phyloP scores from a whole-genome alignment of 1,140 invertebrate genomes.

The Neelides sp. region DNA sequence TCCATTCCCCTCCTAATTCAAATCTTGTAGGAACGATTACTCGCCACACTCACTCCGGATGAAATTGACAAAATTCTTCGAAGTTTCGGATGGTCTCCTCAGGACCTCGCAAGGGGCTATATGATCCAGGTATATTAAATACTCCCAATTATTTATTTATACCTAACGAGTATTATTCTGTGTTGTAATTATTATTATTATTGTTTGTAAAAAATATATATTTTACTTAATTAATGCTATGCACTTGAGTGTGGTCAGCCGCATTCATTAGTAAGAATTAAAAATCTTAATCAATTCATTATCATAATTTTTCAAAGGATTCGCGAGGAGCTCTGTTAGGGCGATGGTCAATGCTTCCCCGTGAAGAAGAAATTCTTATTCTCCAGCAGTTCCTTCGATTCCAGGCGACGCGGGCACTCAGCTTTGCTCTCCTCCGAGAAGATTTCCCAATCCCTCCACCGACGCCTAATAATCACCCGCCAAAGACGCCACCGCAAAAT shows the following conservation, averaged over 20 bases:
- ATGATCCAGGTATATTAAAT: conserved; percentile 75
- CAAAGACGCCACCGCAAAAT: no score
- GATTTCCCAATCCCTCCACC: conserved; percentile 15
- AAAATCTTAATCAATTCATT: no score
- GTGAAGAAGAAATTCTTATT: conserved; percentile 71
- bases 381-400: conserved; percentile 75
- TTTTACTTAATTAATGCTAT: no score
- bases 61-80: conserved; percentile 66
- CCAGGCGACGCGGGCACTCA: conserved; percentile 66
- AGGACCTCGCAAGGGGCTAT: conserved; percentile 73
- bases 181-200: no score
- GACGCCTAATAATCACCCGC: no score
- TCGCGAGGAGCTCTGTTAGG: conserved; percentile 56
- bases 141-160: no score
- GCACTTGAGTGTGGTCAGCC: no score
- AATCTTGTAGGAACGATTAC: conserved; percentile 65
- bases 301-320: conserved; percentile 48
- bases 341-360: conserved; percentile 66
- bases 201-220: no score
- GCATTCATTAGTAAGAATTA: no score
- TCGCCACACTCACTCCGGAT: conserved; percentile 60
- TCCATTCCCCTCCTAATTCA: no score
- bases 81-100: conserved; percentile 72
- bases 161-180: no score
- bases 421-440: conserved; percentile 27